Percentiles rank a stretch among this genome's conserved stretches.
phyloP scores from a whole-genome alignment of 2,888 invertebrate genomes.

The Synergus gifuensis region DNA sequence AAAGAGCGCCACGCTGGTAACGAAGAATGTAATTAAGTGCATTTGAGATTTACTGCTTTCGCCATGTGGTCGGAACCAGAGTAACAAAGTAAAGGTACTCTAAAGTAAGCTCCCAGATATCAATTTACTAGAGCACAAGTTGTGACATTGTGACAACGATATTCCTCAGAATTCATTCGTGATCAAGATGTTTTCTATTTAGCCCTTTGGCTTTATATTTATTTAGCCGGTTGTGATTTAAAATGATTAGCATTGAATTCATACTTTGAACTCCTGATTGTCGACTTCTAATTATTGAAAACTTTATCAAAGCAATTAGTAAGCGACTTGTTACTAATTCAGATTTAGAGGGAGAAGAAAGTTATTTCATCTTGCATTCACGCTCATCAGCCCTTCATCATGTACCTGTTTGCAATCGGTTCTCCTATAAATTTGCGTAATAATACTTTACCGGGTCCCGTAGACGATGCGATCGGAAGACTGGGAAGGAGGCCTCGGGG shows the following conservation, averaged over 20 bases:
- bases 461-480: constrained; percentile 40
- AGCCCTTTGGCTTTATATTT: too few relatives aligned
- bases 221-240: too few relatives aligned
- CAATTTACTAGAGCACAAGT: background rate
- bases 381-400: constrained; percentile 28
- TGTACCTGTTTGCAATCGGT: constrained; percentile 39
- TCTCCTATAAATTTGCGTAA: constrained; percentile 40
- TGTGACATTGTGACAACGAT: background rate
- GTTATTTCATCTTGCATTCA: constrained; percentile 23
- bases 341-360: background rate
- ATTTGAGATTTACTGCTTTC: constrained; percentile 21
- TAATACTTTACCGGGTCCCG: constrained; percentile 41
- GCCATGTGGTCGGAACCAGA: background rate
- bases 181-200: background rate
- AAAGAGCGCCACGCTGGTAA: constrained; percentile 10
- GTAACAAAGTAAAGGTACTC: constrained; percentile 3
- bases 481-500: constrained; percentile 27
- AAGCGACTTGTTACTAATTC: constrained; percentile 1
- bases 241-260: too few relatives aligned
- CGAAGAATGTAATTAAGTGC: constrained; percentile 20
- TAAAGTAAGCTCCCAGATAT: background rate
- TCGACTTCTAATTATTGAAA: background rate
- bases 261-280: too few relatives aligned
- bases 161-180: background rate
- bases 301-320: background rate